Evolutionary conservation across 2,888 invertebrate genomes (phyloP).

Genomic region (Cryptophagus acutangulus): DNA sequence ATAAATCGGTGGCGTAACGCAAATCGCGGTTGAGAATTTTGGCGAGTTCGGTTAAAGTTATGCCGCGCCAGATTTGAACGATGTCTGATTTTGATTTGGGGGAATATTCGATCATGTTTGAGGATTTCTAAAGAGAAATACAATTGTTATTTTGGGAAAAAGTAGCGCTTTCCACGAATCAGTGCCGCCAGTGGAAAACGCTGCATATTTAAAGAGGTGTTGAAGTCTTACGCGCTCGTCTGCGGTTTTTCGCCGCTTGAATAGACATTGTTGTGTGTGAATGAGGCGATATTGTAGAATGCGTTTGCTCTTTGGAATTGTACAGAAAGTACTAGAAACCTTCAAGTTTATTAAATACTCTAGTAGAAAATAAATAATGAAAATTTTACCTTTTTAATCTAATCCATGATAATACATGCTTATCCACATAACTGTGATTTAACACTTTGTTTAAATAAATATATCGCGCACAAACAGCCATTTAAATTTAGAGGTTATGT

Average conservation of each 20-base stretch:
- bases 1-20: conserved; percentile 51
- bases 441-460: neutral
- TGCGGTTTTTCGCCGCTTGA: conserved; percentile 58
- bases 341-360: neutral
- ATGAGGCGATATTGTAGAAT: conserved; percentile 12
- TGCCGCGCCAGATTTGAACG: conserved; percentile 72
- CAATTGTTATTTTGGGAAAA: too few species aligned
- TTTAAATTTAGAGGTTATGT: too few species aligned
- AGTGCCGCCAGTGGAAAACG: too few species aligned
- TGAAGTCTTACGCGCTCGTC: conserved; percentile 64
- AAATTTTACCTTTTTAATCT: neutral
- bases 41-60: conserved; percentile 75
- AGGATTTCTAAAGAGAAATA: conserved; percentile 51
- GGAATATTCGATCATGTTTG: conserved; percentile 56
- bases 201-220: too few species aligned
- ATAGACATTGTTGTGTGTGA: conserved; percentile 44
- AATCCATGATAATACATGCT: neutral
- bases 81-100: conserved; percentile 54
- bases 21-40: conserved; percentile 57
- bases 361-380: neutral
- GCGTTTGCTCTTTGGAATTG: too few species aligned
- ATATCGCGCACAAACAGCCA: neutral
- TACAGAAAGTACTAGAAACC: neutral
- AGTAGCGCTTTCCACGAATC: too few species aligned
- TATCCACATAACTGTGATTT: neutral